phyloP scores from a whole-genome alignment of 2,797 vertebrate species.

The Mionectes olivaceus region DNA sequence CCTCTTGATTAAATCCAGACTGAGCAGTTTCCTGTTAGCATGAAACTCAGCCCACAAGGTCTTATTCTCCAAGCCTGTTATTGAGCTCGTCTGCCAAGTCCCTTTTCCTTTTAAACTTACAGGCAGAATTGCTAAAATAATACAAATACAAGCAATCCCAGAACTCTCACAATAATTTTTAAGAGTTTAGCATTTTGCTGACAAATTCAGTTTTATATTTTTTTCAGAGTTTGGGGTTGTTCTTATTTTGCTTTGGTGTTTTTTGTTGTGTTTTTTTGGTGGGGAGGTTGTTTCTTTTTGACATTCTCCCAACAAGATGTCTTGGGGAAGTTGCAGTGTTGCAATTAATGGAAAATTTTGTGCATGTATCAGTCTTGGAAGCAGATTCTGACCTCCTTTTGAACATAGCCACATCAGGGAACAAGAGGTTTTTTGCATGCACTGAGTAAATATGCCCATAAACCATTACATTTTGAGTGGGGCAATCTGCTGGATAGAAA shows the following conservation, averaged over 20 bases:
- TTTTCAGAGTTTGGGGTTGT: neutral
- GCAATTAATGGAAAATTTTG: neutral
- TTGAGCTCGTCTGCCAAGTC: conserved; percentile 65
- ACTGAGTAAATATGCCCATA: neutral
- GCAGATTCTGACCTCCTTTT: neutral
- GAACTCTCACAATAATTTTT: conserved; percentile 30
- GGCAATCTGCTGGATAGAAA: neutral
- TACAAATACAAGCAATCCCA: conserved; percentile 45
- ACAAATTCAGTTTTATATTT: neutral
- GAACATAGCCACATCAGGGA: neutral
- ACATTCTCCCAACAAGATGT: neutral
- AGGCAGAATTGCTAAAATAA: conserved; percentile 61
- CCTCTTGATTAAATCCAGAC: conserved; percentile 92
- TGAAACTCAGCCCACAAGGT: conserved; percentile 70
- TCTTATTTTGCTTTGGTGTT: neutral
- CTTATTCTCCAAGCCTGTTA: conserved; percentile 62
- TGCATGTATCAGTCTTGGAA: neutral
- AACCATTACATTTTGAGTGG: neutral
- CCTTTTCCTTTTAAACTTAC: conserved; percentile 54
- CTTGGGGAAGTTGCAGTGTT: neutral
- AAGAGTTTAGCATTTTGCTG: conserved; percentile 13
- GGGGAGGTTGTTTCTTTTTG: neutral
- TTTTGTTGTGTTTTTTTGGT: neutral
- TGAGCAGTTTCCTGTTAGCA: conserved; percentile 87
- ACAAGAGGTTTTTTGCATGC: neutral